Conservation (phyloP, 2,113 vertebrate genomes). For the Pangasianodon hypophthalmus region DNA sequence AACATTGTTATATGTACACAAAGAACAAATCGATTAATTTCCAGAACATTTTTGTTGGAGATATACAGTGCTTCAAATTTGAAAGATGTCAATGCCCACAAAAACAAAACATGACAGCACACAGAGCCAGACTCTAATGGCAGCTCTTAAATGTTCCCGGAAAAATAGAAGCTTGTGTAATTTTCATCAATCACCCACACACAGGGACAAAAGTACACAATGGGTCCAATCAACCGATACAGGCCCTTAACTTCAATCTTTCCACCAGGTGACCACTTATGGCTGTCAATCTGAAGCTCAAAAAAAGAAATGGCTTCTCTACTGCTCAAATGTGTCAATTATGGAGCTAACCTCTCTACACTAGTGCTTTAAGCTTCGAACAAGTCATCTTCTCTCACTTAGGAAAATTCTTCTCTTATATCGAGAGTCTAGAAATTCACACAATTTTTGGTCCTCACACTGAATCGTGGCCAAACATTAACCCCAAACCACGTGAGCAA, state of each 20-base stretch:
- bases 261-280: constrained; percentile 62
- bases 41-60: not conserved
- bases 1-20: not conserved
- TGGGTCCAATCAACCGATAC: constrained; percentile 73
- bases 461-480: not conserved
- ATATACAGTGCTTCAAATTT: not conserved
- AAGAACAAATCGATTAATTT: constrained; percentile 24
- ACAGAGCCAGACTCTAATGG: constrained; percentile 37
- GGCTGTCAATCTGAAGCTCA: constrained; percentile 47
- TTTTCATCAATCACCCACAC: constrained; percentile 72
- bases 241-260: constrained; percentile 57
- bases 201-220: constrained; percentile 68
- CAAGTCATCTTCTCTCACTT: constrained; percentile 64
- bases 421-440: constrained; percentile 60
- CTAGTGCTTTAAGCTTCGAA: constrained; percentile 52
- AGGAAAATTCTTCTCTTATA: constrained; percentile 65
- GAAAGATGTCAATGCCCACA: constrained; percentile 11
- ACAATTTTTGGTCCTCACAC: constrained; percentile 30
- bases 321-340: constrained; percentile 53
- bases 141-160: constrained; percentile 60
- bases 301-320: constrained; percentile 47
- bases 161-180: constrained; percentile 71
- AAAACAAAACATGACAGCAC: constrained; percentile 44
- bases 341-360: constrained; percentile 46
- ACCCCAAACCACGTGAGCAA: not conserved